phyloP scores from a whole-genome alignment of 2,113 vertebrate genomes.

The Microtus ochrogaster region DNA sequence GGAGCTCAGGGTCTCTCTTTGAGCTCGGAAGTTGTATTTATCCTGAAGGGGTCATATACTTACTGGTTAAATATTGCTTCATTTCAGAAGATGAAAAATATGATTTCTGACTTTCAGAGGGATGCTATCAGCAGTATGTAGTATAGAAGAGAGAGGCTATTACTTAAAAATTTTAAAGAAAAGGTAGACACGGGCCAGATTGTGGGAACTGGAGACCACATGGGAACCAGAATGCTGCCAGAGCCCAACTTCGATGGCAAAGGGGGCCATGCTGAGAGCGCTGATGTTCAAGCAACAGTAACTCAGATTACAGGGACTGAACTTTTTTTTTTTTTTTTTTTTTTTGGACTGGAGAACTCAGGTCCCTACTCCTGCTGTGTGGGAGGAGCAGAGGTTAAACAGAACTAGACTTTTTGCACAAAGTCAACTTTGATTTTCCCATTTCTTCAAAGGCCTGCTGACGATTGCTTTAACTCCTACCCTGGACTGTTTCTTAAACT shows the following conservation, averaged over 20 bases:
- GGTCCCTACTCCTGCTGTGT: not conserved
- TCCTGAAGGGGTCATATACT: not conserved
- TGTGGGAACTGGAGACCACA: not conserved
- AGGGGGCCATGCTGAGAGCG: not conserved
- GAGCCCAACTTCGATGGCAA: not conserved
- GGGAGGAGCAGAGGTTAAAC: not conserved
- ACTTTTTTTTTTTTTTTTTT: not conserved
- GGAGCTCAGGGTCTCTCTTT: constrained; percentile 45
- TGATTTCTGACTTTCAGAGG: constrained; percentile 27
- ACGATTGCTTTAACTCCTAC: not conserved
- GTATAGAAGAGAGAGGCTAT: not conserved
- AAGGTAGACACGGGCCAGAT: not conserved
- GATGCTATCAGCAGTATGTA: not conserved
- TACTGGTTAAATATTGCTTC: constrained; percentile 48
- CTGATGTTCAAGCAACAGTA: not conserved
- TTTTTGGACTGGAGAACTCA: not conserved
- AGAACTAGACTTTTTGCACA: not conserved
- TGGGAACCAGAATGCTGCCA: not conserved
- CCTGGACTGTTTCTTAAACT: not conserved
- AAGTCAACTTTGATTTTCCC: not conserved
- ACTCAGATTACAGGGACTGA: not conserved
- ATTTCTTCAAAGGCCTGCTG: not conserved
- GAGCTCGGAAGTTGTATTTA: constrained; percentile 33
- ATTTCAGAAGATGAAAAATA: constrained; percentile 36
- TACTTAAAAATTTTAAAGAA: constrained; percentile 22